Evolutionary conservation across 2,888 invertebrate genomes (phyloP), one percentile per base, ranked within the genome.

Genomic region (Crossocerus cetratus): DNA sequence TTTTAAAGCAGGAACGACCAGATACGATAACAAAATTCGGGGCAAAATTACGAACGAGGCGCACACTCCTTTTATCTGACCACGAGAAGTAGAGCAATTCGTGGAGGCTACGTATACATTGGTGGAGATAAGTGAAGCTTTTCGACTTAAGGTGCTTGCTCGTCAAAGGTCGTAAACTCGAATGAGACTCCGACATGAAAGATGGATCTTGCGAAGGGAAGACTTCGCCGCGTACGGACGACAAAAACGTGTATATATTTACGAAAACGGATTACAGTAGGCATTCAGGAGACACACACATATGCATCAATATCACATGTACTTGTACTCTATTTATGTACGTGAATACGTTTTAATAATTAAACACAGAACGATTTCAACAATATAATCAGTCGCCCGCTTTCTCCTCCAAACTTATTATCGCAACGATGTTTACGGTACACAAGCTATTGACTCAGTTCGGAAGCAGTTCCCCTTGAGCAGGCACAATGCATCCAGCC

Each of bases 291-390:
- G 67, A 61, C 67, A 77, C 66, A 77, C 78, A 69, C 81, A 73
- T 80, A 77, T 63, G 72, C 78, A 85, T 83, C 81, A 82, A 78
- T 83, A 79, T 86, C 84, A 86, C 84, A 85, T 88, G 84, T 87
- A 89, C 87, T 87, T 88, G 83, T 89, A 89, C 83, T 83, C 86
- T 89, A 89, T 89, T 89, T 89, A 88, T 89, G 86, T 88, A 87
- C 81, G 84, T 81, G 84, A 85, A 84, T 84, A 83, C 16, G 14
- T 88, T 88, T 87, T 83, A 87, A 82, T 87, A 86, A 88, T 87
- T 88, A 87, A 81, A 81, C 45, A 56, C 69, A 77, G 56, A 83
- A 72, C 75, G 76, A 72, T 77, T 65, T 74, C 66, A 65, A 76
- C 58, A 69, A 45, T 23, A 45, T 23, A 69, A 58, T 55, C 11